phyloP scores from a whole-genome alignment of 2,797 vertebrate genomes.

The Esox masquinongy region DNA sequence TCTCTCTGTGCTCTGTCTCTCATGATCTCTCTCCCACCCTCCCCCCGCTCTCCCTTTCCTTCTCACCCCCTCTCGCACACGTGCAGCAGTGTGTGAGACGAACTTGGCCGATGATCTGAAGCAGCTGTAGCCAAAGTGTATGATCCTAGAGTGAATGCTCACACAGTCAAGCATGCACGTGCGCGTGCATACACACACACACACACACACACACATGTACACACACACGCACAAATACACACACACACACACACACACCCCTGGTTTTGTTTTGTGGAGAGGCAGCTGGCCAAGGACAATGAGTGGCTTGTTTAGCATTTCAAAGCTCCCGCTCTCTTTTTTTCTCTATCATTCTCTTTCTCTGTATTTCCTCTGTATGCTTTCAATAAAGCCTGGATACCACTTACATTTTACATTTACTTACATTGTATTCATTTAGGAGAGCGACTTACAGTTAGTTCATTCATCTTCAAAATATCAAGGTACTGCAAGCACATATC shows the following conservation, averaged over 20 bases:
- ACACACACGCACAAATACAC: neutral
- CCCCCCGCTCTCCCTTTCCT: neutral
- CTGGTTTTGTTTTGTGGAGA: slow-evolving; percentile 43
- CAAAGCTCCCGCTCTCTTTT: slow-evolving; percentile 60
- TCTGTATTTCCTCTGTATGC: slow-evolving; percentile 25
- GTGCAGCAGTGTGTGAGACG: slow-evolving; percentile 32
- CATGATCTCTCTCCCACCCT: neutral
- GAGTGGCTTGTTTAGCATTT: slow-evolving; percentile 77
- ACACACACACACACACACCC: slow-evolving; percentile 22
- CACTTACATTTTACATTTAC: too few relatives aligned
- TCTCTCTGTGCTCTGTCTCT: neutral
- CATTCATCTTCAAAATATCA: too few relatives aligned
- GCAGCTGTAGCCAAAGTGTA: slow-evolving; percentile 53
- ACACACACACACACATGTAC: slow-evolving; percentile 40
- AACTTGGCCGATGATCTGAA: slow-evolving; percentile 60
- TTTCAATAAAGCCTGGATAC: slow-evolving; percentile 50
- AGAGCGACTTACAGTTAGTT: too few relatives aligned
- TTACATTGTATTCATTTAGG: too few relatives aligned
- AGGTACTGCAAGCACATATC: too few relatives aligned
- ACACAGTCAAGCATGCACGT: slow-evolving; percentile 36
- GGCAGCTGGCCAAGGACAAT: slow-evolving; percentile 79
- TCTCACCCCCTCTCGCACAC: slow-evolving; percentile 14
- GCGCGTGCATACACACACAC: slow-evolving; percentile 8
- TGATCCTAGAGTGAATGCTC: slow-evolving; percentile 47
- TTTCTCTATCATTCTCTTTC: slow-evolving; percentile 23